Evolutionary conservation across 2,113 vertebrate genomes (phyloP).

Genomic region (Aegypius monachus): DNA sequence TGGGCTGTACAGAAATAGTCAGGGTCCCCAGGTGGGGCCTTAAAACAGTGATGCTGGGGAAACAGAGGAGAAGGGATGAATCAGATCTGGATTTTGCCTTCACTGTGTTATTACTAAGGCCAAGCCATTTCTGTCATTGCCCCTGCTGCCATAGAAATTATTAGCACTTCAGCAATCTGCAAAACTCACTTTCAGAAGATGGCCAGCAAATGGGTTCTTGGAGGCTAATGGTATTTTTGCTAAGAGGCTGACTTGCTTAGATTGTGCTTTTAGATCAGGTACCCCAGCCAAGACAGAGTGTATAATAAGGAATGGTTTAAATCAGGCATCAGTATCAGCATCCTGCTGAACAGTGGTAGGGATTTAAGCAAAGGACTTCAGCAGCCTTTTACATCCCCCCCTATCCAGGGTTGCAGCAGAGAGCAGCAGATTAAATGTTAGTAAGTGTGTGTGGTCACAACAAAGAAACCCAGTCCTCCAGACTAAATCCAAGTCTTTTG

Average conservation of each 20-base stretch:
- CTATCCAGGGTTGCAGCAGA: neutral
- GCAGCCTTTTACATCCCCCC: neutral
- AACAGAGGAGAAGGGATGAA: neutral
- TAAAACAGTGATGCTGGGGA: neutral
- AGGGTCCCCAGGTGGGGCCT: neutral
- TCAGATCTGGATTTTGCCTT: neutral
- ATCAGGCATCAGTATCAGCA: neutral
- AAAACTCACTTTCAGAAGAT: neutral
- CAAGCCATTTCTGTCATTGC: neutral
- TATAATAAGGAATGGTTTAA: neutral
- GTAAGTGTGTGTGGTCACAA: neutral
- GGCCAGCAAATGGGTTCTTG: neutral
- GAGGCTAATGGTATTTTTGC: neutral
- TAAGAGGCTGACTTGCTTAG: neutral
- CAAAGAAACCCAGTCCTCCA: neutral
- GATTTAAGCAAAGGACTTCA: neutral
- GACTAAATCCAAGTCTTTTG: neutral
- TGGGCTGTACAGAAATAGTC: neutral
- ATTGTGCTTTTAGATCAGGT: neutral
- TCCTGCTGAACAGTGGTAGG: neutral
- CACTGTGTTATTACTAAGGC: neutral
- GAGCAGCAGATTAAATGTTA: neutral
- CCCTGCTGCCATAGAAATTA: neutral
- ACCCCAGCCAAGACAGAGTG: neutral
- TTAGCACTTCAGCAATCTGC: neutral